Conservation (phyloP, 1,140 invertebrate genomes). For the Centruroides vittatus region DNA sequence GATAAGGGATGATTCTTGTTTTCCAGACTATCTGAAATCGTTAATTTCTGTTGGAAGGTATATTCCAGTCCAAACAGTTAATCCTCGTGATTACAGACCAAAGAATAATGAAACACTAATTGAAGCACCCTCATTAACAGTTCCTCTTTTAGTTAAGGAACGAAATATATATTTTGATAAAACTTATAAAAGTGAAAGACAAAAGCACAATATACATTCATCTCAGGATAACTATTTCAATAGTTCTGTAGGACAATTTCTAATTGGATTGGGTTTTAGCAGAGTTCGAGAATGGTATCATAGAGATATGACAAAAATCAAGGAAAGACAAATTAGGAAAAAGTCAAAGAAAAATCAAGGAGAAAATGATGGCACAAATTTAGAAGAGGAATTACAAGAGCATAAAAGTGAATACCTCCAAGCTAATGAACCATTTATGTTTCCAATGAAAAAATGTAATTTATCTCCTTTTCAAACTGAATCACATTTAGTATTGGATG, state of each 20-base stretch:
- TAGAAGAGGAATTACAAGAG: conserved; percentile 68
- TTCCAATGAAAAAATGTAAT: conserved; percentile 67
- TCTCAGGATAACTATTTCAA: conserved; percentile 49
- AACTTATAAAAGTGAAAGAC: conserved; percentile 7
- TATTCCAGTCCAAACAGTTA: conserved; percentile 16
- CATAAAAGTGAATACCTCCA: conserved; percentile 56
- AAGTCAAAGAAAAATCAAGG: conserved; percentile 17
- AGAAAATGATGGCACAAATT: conserved; percentile 45
- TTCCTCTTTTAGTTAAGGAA: conserved; percentile 21
- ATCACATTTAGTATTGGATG: conserved; percentile 65
- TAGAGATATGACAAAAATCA: conserved; percentile 69
- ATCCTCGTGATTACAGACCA: conserved; percentile 12
- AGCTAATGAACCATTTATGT: conserved; percentile 61
- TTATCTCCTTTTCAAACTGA: conserved; percentile 88
- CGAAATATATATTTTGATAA: conserved; percentile 12
- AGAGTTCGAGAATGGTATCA: conserved; percentile 87
- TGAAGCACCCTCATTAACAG: conserved; percentile 20
- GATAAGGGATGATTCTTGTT: background rate
- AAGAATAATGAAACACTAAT: conserved; percentile 17
- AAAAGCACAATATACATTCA: conserved; percentile 4
- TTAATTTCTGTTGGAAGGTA: conserved; percentile 13
- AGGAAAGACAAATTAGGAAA: conserved; percentile 53
- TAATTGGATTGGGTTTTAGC: conserved; percentile 79
- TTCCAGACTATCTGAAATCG: conserved; percentile 15
- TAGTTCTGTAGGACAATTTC: conserved; percentile 74